Percentiles rank a stretch among this genome's conserved stretches.
Conservation (phyloP, 2,113 vertebrate species). For the Cheirogaleus medius region DNA sequence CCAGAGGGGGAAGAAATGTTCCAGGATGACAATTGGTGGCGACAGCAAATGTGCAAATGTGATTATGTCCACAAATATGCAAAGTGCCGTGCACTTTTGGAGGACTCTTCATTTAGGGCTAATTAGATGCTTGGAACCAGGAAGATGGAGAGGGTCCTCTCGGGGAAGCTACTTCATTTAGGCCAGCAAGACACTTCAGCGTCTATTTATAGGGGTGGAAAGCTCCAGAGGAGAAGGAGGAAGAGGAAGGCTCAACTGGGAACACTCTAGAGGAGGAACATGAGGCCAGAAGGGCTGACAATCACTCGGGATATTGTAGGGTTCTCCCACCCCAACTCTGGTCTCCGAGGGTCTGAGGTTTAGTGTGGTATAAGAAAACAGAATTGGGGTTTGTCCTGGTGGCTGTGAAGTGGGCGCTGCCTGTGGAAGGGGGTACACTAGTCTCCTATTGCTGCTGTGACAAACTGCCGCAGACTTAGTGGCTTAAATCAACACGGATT, state of each 20-base stretch:
- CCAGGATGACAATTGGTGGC: not conserved
- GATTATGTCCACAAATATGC: constrained; percentile 33
- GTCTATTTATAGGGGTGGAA: not conserved
- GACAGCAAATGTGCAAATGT: not conserved
- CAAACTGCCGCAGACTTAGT: not conserved
- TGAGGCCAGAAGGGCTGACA: not conserved
- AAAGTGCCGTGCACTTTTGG: not conserved
- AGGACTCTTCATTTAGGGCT: constrained; percentile 42
- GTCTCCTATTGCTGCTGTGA: not conserved
- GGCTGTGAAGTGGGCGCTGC: not conserved
- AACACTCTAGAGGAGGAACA: not conserved
- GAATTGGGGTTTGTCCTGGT: not conserved
- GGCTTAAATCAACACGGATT: not conserved
- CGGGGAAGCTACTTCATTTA: not conserved
- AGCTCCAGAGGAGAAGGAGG: not conserved
- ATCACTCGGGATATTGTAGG: not conserved
- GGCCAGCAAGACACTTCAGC: constrained; percentile 22
- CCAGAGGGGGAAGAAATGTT: not conserved
- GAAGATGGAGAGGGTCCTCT: not conserved
- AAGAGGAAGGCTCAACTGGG: not conserved
- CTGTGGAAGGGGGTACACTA: not conserved
- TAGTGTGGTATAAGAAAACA: not conserved
- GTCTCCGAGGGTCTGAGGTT: not conserved
- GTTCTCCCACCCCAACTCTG: not conserved
- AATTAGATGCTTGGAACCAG: constrained; percentile 49